A percentile compares a stretch with the other conserved stretches of the same genome.
These are phyloP conservation scores for Ferdinandea cuprea DNA, from an alignment of 2,888 invertebrate species.

Conservation along the genomic window DNA sequence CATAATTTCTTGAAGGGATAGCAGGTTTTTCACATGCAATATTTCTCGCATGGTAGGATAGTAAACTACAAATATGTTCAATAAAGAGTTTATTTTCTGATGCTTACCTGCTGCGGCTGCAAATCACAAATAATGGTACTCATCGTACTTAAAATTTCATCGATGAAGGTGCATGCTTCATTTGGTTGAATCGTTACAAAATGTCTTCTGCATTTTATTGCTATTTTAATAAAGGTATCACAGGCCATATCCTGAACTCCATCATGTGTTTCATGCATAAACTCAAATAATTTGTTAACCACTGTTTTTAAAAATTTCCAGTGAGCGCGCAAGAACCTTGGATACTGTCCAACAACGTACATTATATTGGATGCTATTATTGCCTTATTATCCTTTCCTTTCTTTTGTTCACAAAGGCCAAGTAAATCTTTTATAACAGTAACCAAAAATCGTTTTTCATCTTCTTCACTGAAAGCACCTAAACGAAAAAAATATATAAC, in stretches of 20 bases:
- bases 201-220: constrained; percentile 98
- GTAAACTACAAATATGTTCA: no score
- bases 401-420: constrained; percentile 98
- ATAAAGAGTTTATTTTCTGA: not conserved
- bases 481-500: not conserved
- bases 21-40: no score
- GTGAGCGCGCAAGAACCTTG: constrained; percentile 98
- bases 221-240: constrained; percentile 99
- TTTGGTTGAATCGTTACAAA: constrained; percentile 98
- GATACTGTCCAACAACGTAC: constrained; percentile 99
- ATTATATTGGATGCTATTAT: constrained; percentile 99
- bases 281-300: constrained; percentile 99
- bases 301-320: constrained; percentile 99
- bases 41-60: no score
- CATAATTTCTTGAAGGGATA: no score
- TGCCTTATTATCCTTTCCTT: constrained; percentile 99
- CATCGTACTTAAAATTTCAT: constrained; percentile 98
- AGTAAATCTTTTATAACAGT: constrained; percentile 99
- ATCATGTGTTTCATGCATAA: constrained; percentile 99
- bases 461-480: constrained; percentile 98
- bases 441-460: constrained; percentile 99
- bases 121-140: constrained; percentile 99
- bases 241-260: constrained; percentile 99
- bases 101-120: constrained; percentile 95
- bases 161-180: constrained; percentile 98